phyloP scores from a whole-genome alignment of 2,113 vertebrate species.

The Tragelaphus strepsiceros region DNA sequence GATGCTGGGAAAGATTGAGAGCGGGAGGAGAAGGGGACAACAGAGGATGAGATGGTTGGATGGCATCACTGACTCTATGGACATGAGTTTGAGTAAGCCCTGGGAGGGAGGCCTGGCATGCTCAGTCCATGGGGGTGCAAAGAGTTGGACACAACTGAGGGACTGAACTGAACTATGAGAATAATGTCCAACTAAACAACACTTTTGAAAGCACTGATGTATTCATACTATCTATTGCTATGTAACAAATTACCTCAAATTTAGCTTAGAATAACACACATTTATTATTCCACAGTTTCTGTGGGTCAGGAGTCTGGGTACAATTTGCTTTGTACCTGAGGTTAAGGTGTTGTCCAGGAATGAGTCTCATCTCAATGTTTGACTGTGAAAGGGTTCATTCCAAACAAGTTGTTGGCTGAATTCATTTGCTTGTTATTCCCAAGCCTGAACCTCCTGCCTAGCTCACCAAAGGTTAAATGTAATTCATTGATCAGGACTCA shows the following conservation, averaged over 20 bases:
- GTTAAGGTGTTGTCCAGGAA: neutral
- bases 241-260: neutral
- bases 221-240: neutral
- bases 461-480: neutral
- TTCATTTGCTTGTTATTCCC: neutral
- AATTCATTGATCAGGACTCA: neutral
- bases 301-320: neutral
- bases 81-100: neutral
- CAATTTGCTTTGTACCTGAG: neutral
- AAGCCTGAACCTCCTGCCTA: neutral
- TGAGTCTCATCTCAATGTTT: neutral
- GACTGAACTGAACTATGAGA: neutral
- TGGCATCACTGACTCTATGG: neutral
- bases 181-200: neutral
- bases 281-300: neutral
- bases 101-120: neutral
- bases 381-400: neutral
- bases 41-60: neutral
- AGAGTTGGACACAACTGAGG: neutral
- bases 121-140: rapidly evolving
- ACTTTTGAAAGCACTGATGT: neutral
- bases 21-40: neutral
- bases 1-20: neutral
- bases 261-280: neutral
- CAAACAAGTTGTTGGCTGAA: neutral